Evolutionary conservation across 37 sponge, comb jelly and placozoan genomes (phyloP).

Genomic region (Eunapius fragilis): DNA sequence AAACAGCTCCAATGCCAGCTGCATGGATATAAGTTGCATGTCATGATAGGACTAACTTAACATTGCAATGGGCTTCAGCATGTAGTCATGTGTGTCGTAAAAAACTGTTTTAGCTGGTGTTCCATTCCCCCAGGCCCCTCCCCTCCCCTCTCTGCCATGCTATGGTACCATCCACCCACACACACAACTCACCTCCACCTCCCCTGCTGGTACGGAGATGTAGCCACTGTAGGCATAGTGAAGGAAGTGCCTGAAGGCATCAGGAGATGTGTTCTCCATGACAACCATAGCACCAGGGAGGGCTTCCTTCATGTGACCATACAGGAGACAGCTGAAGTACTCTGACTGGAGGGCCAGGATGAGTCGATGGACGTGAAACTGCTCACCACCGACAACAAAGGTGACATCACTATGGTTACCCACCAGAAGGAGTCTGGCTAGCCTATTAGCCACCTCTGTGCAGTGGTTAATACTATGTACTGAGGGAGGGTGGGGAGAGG

Average conservation of each 20-base stretch:
- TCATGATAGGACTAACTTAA: too few species aligned
- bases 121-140: too few species aligned
- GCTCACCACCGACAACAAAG: slow-evolving; percentile 8
- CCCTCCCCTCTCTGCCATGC: too few species aligned
- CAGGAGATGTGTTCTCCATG: slow-evolving; percentile 43
- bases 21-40: not conserved
- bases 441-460: too few species aligned
- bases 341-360: slow-evolving; percentile 53
- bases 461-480: too few species aligned
- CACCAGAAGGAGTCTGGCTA: too few species aligned
- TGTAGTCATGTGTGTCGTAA: too few species aligned
- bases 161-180: too few species aligned
- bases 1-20: slow-evolving; percentile 46
- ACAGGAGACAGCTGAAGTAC: slow-evolving; percentile 58
- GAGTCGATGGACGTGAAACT: slow-evolving; percentile 35
- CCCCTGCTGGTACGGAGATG: too few species aligned
- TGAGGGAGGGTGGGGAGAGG: too few species aligned
- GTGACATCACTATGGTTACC: slow-evolving; percentile 15
- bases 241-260: slow-evolving; percentile 35
- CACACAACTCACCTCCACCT: not conserved
- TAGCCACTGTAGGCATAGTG: slow-evolving; percentile 44
- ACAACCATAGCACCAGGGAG: slow-evolving; percentile 22
- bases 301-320: slow-evolving; percentile 63
- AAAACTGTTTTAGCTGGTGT: too few species aligned
- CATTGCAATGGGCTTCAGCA: too few species aligned